Evolutionary conservation across 2,113 vertebrate genomes (phyloP).

Genomic region (Ondatra zibethicus): DNA sequence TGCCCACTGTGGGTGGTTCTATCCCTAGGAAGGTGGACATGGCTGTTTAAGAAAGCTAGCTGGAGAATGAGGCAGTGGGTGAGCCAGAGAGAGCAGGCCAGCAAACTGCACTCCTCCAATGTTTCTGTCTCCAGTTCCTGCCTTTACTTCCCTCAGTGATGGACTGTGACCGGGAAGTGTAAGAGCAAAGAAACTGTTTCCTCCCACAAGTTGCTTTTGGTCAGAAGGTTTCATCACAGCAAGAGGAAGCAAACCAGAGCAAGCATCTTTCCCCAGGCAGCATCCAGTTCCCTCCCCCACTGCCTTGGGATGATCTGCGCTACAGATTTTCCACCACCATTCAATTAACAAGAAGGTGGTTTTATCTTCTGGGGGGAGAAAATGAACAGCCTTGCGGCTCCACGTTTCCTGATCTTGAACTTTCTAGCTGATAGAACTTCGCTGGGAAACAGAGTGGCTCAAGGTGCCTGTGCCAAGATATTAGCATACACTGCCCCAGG

Average conservation of each 20-base stretch:
- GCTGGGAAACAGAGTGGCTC: conserved; percentile 48
- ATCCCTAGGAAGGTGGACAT: not conserved
- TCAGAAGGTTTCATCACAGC: not conserved
- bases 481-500: conserved; percentile 69
- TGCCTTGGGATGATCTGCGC: not conserved
- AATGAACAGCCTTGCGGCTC: conserved; percentile 2
- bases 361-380: not conserved
- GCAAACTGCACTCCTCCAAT: not conserved
- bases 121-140: not conserved
- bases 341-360: not conserved
- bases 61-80: not conserved
- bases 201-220: not conserved
- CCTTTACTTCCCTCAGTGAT: not conserved
- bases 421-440: conserved; percentile 60
- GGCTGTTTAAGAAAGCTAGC: not conserved
- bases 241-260: not conserved
- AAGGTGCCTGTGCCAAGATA: conserved; percentile 61
- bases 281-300: not conserved
- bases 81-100: not conserved
- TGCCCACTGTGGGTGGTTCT: not conserved
- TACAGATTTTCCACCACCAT: not conserved
- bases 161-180: not conserved
- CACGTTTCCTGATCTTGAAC: conserved; percentile 33
- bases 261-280: not conserved
- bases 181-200: not conserved